These are phyloP conservation scores for Aphis craccivora DNA, from an alignment of 1,140 invertebrate genomes.

Conservation along the genomic window DNA sequence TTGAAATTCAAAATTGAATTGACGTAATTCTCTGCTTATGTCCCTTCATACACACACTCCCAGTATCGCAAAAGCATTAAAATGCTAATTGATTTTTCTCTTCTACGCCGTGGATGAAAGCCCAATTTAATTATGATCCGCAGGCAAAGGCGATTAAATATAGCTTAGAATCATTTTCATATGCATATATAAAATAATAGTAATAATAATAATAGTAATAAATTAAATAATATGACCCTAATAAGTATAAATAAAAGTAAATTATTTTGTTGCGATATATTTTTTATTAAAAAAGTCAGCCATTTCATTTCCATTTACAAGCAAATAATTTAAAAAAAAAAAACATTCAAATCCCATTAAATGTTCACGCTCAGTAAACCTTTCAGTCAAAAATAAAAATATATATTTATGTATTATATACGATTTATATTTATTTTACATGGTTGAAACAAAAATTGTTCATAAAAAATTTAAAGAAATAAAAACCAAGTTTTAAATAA, in stretches of 20 bases:
- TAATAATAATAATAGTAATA: slow-evolving; percentile 9
- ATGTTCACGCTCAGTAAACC: slow-evolving; percentile 21
- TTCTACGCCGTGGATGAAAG: not conserved
- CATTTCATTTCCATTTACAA: not conserved
- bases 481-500: not conserved
- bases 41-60: not conserved
- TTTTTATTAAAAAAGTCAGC: slow-evolving; percentile 11
- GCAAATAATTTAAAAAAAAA: not conserved
- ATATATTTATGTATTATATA: slow-evolving; percentile 18
- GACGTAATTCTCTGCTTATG: slow-evolving; percentile 29
- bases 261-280: slow-evolving; percentile 22
- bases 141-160: slow-evolving; percentile 10
- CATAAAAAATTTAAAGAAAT: not conserved
- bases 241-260: slow-evolving; percentile 14
- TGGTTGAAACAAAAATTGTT: not conserved
- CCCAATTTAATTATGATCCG: slow-evolving; percentile 13
- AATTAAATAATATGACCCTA: slow-evolving; percentile 26
- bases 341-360: slow-evolving; percentile 47
- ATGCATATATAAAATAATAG: slow-evolving; percentile 23
- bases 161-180: slow-evolving; percentile 21
- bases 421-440: slow-evolving; percentile 1
- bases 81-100: slow-evolving; percentile 58
- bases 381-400: not conserved
- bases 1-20: slow-evolving; percentile 48
- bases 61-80: slow-evolving; percentile 47